Conservation (phyloP, 2,113 vertebrate genomes). For the Channa argus region DNA sequence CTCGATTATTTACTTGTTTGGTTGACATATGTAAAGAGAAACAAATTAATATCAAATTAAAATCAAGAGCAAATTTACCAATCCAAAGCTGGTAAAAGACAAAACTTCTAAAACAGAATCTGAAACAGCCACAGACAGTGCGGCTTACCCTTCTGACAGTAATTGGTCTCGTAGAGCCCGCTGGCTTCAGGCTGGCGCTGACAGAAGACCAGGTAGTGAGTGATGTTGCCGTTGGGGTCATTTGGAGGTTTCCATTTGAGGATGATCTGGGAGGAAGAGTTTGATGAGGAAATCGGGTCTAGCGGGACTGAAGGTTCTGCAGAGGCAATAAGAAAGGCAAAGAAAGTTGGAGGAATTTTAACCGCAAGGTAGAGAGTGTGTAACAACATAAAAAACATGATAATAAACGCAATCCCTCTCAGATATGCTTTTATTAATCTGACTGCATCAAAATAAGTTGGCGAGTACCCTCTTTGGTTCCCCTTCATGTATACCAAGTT, state of each 20-base stretch:
- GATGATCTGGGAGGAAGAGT: slow-evolving; percentile 94
- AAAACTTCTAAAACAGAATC: neutral
- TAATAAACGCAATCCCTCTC: no score
- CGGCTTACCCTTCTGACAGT: slow-evolving; percentile 93
- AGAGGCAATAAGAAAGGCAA: slow-evolving; percentile 12
- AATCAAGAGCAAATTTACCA: neutral
- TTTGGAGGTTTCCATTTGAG: slow-evolving; percentile 97
- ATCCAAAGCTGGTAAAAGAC: neutral
- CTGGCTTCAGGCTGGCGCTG: slow-evolving; percentile 91
- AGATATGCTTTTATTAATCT: no score
- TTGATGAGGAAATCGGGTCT: slow-evolving; percentile 93
- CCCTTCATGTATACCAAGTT: no score
- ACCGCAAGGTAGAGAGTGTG: no score
- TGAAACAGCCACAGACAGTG: slow-evolving; percentile 17
- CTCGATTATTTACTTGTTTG: no score
- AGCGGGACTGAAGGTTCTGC: slow-evolving; percentile 92
- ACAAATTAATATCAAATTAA: no score
- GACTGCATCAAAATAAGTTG: no score
- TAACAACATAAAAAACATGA: no score
- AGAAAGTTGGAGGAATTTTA: neutral
- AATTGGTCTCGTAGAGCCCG: slow-evolving; percentile 93
- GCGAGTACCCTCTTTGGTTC: no score
- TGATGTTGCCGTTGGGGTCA: slow-evolving; percentile 96
- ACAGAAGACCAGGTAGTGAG: slow-evolving; percentile 95
- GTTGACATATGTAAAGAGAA: no score